These are phyloP conservation scores for Siniperca undulata DNA, from an alignment of 2,797 vertebrate species.

Conservation along the genomic window DNA sequence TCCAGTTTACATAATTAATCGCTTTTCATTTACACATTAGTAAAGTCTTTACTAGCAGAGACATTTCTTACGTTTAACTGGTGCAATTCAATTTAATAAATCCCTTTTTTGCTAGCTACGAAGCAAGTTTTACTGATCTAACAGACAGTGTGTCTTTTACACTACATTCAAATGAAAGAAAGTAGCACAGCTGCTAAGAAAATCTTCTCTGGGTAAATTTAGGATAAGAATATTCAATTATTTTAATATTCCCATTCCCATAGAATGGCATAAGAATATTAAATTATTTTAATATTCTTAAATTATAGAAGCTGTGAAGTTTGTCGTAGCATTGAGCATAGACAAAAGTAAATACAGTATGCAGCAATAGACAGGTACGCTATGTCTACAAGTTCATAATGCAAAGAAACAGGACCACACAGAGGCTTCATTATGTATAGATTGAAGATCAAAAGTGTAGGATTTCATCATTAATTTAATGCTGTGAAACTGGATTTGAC, in stretches of 20 bases:
- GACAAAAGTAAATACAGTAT: conserved; percentile 47
- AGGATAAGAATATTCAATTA: not conserved
- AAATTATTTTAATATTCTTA: not conserved
- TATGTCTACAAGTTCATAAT: conserved; percentile 6
- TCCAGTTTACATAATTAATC: not conserved
- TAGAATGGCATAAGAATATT: not conserved
- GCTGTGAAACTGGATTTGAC: conserved; percentile 18
- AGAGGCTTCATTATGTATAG: conserved; percentile 2
- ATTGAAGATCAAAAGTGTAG: conserved; percentile 12
- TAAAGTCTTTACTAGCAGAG: too few species aligned
- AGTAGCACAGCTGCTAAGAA: not conserved
- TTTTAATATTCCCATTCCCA: not conserved
- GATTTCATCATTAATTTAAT: conserved; percentile 29
- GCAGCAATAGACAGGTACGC: conserved; percentile 25
- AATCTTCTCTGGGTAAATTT: not conserved
- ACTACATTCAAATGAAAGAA: conserved; percentile 6
- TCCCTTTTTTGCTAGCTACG: not conserved
- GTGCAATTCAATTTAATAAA: not conserved
- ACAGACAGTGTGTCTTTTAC: not conserved
- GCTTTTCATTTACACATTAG: not conserved
- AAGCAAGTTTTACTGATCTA: not conserved
- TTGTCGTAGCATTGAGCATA: not conserved
- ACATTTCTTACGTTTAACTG: not conserved
- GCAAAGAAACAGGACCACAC: conserved; percentile 24
- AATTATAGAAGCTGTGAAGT: conserved; percentile 10